Percentiles rank a stretch among this genome's conserved stretches.
phyloP scores from a whole-genome alignment of 2,888 invertebrate genomes.

The Cantharis rustica region DNA sequence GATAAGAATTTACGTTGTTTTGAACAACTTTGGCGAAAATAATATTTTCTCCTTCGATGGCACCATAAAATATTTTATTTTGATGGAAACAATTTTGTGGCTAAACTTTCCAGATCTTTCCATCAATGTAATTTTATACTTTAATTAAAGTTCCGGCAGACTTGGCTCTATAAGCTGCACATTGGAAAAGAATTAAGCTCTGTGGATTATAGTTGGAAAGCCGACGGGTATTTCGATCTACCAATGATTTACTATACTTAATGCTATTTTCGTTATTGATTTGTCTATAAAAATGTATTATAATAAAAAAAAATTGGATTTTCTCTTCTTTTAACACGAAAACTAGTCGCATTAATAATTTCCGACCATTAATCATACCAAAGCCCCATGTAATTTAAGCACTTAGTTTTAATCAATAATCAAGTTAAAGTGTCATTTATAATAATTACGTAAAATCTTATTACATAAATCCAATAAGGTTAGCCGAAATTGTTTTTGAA shows the following conservation, averaged over 20 bases:
- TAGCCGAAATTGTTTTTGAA: background rate
- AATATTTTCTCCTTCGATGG: background rate
- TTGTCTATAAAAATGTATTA: background rate
- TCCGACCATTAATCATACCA: background rate
- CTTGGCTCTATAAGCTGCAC: conserved; percentile 41
- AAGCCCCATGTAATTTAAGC: background rate
- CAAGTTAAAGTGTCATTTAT: background rate
- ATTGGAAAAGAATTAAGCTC: conserved; percentile 46
- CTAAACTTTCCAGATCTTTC: conserved; percentile 21
- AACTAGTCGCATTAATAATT: background rate
- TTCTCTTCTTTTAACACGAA: background rate
- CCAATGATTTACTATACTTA: conserved; percentile 27
- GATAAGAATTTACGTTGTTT: background rate
- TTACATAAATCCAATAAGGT: background rate
- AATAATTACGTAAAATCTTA: background rate
- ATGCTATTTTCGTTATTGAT: conserved; percentile 22
- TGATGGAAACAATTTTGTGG: conserved; percentile 18
- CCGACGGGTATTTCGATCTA: conserved; percentile 47
- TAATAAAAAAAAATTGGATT: background rate
- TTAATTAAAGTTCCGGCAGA: conserved; percentile 48
- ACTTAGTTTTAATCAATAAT: conserved; percentile 2
- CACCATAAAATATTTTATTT: conserved; percentile 3
- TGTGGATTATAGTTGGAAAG: conserved; percentile 46
- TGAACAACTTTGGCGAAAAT: background rate
- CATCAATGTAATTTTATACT: conserved; percentile 35